Base-by-base conservation (phyloP, 1,140 invertebrate genomes). In the Cyrtorhinus lividipennis region DNA sequence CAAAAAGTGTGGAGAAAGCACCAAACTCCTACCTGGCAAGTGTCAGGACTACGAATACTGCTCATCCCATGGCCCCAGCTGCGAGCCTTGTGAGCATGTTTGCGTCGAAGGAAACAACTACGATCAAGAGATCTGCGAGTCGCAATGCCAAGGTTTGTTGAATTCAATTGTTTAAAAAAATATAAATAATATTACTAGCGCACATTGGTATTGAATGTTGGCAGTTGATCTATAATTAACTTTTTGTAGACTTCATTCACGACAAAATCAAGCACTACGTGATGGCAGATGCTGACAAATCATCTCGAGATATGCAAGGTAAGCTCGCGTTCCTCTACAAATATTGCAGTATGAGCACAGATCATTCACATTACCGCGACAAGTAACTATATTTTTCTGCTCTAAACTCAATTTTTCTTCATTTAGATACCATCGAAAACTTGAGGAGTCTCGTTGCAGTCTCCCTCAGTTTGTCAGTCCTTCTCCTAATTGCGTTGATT, bases 111-210 rank as follows among this genome's bases (percentile, higher is more conserved):
- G 3, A n/a, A 38, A 62, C 44, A 62, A 62, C 44, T 62, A 24
- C 44, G 60, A 62, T 20, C 3, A 48, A 13, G 30, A 12, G 1
- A 25, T 48, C 3, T 62, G 60, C 44, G 22, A 46, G 2, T 12
- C 38, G 22, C 18, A 48, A 2, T 62, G 60, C 44, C 60, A 62
- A 62, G 60, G 60, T 62, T 20, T 38, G n/a, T n/a, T n/a, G n/a
- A n/a, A n/a, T n/a, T n/a, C n/a, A n/a, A n/a, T n/a, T n/a, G n/a
- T n/a, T n/a, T n/a, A n/a, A n/a, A n/a, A n/a, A n/a, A n/a, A n/a
- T n/a, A n/a, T n/a, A n/a, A n/a, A n/a, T n/a, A n/a, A n/a, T n/a
- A n/a, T n/a, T n/a, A n/a, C n/a, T n/a, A n/a, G n/a, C n/a, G n/a
- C n/a, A n/a, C n/a, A n/a, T n/a, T n/a, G n/a, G n/a, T n/a, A n/a